Evolutionary conservation across 30 jellyfish, hydroid and myxozoan species (phyloP), one percentile per base, ranked within the genome.

Genomic region (Hydractinia echinata): DNA sequence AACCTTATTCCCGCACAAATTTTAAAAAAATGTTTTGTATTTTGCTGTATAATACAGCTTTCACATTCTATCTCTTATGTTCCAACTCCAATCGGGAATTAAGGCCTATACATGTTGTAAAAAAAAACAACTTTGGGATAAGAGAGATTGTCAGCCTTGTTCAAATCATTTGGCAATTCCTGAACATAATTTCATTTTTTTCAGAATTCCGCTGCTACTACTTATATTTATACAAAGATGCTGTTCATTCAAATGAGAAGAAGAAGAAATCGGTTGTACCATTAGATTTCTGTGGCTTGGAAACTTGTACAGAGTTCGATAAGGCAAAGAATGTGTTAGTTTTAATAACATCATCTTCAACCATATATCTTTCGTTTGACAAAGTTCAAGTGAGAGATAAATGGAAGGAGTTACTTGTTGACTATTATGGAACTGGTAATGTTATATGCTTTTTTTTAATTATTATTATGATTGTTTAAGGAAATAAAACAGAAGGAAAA

Each of bases 371-470:
- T 61, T 92, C 95, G 51, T 85, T 90, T 82, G 86, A 84, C 16
- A 64, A 79, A 11, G 77, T 51, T 20, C 18, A 74, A 18, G 39
- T 85, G 8, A 76, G 82, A 30, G 83, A 85, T 10, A 80, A 81
- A 55, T 90, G 97, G 97, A 69, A 73, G 53, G 49, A 56, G 10
- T 80, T 76, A 18, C 62, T 90, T 18, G 88, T 74, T 14, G 67
- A 48, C 51, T 89, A 90, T 19, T 85, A 77, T 76, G 97, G 97
- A 51, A 77, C 71, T 61, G 95, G 97, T 89, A 79, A 18, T 82
- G n/a, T 16, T 10, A 14, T 5, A 18, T 9, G 53, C 4, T 51
- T 14, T 66, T n/a, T 44, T 10, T 81, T 53, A 39, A 13, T 7
- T 76, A 20, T 51, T 18, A 13, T 74, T 76, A 18, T 4, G n/a